These are phyloP conservation scores for Choloepus hoffmanni DNA, from an alignment of 2,113 vertebrate genomes.

Conservation along the genomic window DNA sequence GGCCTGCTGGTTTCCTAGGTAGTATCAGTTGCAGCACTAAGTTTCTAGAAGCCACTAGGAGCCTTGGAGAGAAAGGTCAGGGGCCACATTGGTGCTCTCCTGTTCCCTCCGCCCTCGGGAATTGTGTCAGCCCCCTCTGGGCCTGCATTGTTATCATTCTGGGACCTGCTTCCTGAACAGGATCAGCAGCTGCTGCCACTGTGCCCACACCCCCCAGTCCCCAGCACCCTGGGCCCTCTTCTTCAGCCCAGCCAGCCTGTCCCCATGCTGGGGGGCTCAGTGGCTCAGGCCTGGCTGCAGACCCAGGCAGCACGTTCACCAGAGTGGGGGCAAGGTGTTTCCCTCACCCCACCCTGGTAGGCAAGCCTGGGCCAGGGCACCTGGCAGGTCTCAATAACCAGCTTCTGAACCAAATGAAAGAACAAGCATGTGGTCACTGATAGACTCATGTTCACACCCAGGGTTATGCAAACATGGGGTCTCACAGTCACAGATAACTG, in stretches of 20 bases:
- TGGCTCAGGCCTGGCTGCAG: not conserved
- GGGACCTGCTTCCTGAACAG: conserved; percentile 91
- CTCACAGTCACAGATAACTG: not conserved
- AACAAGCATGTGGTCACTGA: conserved; percentile 15
- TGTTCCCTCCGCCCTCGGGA: conserved; percentile 76
- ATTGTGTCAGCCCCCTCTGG: conserved; percentile 87
- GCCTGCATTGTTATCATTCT: conserved; percentile 86
- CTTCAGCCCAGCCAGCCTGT: not conserved
- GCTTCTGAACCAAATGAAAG: conserved; percentile 33
- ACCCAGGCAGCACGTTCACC: not conserved
- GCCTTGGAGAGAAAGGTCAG: not conserved
- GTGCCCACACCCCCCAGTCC: conserved; percentile 81
- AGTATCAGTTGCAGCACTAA: not conserved
- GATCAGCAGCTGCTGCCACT: conserved; percentile 88
- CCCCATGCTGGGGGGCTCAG: not conserved
- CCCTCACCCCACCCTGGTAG: not conserved
- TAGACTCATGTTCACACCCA: not conserved
- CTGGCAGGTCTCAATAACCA: not conserved
- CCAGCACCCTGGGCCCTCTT: not conserved
- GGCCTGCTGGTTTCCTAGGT: not conserved
- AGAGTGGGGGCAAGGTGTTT: not conserved
- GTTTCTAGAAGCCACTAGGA: not conserved
- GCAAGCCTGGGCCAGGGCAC: conserved; percentile 42
- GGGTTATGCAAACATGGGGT: not conserved
- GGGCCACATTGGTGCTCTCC: not conserved